phyloP scores from a whole-genome alignment of 2,113 vertebrate species.

The Artemisiospiza belli region DNA sequence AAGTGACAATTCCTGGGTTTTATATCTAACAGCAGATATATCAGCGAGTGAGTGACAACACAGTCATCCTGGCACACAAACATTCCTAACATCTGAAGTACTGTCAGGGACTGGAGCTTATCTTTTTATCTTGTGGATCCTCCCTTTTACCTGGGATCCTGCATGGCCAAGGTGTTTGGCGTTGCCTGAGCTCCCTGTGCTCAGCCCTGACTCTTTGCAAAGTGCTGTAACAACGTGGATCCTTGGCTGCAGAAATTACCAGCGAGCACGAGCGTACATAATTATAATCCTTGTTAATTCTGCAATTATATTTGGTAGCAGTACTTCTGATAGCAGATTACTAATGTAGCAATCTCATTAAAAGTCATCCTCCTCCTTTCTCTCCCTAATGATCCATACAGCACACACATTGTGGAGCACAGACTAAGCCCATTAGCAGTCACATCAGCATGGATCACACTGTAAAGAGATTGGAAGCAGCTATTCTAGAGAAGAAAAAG shows the following conservation, averaged over 20 bases:
- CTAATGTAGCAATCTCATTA: slow-evolving; percentile 29
- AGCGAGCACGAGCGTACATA: neutral
- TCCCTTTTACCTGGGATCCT: neutral
- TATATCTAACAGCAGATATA: neutral
- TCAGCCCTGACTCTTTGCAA: neutral
- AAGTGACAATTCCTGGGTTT: neutral
- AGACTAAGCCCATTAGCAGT: slow-evolving; percentile 28
- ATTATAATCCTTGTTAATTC: slow-evolving; percentile 38
- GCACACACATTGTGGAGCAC: neutral
- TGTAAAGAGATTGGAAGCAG: neutral
- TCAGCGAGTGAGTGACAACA: neutral
- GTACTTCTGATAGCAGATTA: slow-evolving; percentile 32
- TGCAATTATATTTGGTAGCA: slow-evolving; percentile 11
- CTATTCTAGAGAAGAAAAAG: neutral
- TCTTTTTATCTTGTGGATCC: neutral
- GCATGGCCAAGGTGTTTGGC: neutral
- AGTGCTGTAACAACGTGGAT: neutral
- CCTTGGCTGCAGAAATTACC: neutral
- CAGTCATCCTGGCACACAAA: neutral
- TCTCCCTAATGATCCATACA: slow-evolving; percentile 27
- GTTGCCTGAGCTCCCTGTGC: neutral
- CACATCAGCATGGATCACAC: slow-evolving; percentile 6
- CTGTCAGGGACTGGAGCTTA: neutral
- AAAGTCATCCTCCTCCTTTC: slow-evolving; percentile 20
- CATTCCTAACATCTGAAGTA: neutral